Conservation (phyloP, 2,113 vertebrate species). For the Canis aureus region DNA sequence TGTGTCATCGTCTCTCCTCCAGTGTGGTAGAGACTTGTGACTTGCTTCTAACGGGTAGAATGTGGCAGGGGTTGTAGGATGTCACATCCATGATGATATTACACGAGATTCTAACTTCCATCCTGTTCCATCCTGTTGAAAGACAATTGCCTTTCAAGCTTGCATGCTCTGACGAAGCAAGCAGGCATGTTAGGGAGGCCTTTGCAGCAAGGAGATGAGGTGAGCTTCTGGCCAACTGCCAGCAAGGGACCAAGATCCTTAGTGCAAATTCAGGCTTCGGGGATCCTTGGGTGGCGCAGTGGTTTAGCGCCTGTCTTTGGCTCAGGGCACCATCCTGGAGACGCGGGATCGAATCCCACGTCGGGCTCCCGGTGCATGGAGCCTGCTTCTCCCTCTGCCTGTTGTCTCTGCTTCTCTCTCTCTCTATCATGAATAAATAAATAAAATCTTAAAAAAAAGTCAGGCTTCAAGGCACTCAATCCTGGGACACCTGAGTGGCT, state of each 20-base stretch:
- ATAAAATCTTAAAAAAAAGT: background rate
- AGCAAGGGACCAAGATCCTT: background rate
- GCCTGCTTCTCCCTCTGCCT: too few species aligned
- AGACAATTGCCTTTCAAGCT: background rate
- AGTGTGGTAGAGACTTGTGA: background rate
- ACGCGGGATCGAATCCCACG: too few species aligned
- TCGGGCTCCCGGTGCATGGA: too few species aligned
- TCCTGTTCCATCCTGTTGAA: too few species aligned
- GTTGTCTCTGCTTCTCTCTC: too few species aligned
- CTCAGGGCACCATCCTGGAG: too few species aligned
- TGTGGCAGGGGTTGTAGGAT: background rate
- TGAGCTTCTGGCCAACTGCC: background rate
- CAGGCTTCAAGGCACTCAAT: background rate
- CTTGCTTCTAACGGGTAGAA: conserved; percentile 9
- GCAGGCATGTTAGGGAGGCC: background rate
- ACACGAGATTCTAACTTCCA: background rate
- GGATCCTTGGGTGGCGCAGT: too few species aligned
- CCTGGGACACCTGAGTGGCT: background rate
- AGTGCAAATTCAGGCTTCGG: background rate
- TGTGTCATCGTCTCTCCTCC: background rate
- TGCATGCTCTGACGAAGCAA: background rate
- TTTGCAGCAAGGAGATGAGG: background rate
- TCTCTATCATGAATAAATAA: too few species aligned
- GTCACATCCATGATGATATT: background rate
- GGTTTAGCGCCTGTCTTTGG: too few species aligned